phyloP scores from a whole-genome alignment of 1,140 invertebrate genomes.

The Drosophila kanapiae region DNA sequence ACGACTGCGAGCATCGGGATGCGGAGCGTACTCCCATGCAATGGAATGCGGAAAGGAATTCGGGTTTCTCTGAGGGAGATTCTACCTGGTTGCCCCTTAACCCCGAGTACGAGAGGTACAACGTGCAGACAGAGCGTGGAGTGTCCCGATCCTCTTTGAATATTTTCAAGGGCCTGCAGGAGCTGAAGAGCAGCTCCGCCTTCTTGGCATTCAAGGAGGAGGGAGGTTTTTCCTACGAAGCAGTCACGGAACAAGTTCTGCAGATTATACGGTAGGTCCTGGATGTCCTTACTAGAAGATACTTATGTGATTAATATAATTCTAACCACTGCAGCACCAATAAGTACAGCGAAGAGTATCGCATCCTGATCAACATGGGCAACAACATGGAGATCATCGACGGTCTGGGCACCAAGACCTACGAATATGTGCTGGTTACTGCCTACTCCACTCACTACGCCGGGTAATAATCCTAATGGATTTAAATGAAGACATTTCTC shows the following conservation, averaged over 20 bases:
- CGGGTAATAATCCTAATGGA: conserved; percentile 48
- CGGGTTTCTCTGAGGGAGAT: conserved; percentile 88
- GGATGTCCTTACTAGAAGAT: fast-evolving
- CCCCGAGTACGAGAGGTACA: conserved; percentile 86
- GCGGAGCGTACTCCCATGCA: conserved; percentile 89
- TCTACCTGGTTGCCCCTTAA: conserved; percentile 90
- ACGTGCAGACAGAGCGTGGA: conserved; percentile 86
- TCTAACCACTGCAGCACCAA: conserved; percentile 40
- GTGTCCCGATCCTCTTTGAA: conserved; percentile 72
- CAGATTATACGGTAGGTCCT: conserved; percentile 69
- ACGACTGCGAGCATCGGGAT: conserved; percentile 86
- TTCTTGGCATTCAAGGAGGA: conserved; percentile 66
- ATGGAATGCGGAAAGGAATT: conserved; percentile 87
- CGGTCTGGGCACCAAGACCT: conserved; percentile 50
- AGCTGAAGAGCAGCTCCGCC: conserved; percentile 66
- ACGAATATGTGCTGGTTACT: conserved; percentile 67
- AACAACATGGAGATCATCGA: conserved; percentile 56
- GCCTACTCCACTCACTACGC: conserved; percentile 57
- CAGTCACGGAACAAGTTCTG: conserved; percentile 68
- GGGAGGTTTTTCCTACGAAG: conserved; percentile 73
- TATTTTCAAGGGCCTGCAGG: conserved; percentile 72
- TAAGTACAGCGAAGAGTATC: conserved; percentile 66
- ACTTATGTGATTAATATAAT: not conserved
- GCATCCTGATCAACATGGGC: conserved; percentile 76
- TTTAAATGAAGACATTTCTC: not conserved